A percentile compares a stretch with the other conserved stretches of the same genome.
These are phyloP conservation scores for Phaethornis superciliosus DNA, from an alignment of 2,113 vertebrate genomes.

Conservation along the genomic window DNA sequence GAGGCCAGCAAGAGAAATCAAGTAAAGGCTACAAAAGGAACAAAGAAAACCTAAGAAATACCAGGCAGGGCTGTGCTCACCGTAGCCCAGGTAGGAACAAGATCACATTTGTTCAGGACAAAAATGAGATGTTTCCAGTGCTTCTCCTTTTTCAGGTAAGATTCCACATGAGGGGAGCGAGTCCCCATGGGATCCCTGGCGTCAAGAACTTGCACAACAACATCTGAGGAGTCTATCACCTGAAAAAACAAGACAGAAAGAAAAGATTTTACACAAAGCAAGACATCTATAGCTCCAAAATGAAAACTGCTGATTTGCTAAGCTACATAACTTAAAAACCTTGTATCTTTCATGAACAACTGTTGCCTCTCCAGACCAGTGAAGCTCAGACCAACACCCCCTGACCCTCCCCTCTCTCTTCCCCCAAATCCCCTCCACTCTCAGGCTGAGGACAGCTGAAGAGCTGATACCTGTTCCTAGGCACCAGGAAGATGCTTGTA, in stretches of 20 bases:
- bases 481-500: background rate
- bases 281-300: background rate
- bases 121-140: constrained; percentile 97
- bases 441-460: background rate
- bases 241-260: constrained; percentile 37
- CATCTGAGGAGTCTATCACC: constrained; percentile 98
- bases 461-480: background rate
- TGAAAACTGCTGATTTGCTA: background rate
- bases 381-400: background rate
- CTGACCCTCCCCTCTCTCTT: background rate
- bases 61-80: constrained; percentile 73
- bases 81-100: constrained; percentile 96
- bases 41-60: background rate
- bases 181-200: constrained; percentile 96
- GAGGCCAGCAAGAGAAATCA: background rate
- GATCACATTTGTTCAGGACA: constrained; percentile 97
- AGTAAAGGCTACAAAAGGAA: background rate
- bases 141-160: constrained; percentile 96
- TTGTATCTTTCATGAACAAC: background rate
- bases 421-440: background rate
- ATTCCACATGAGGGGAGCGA: constrained; percentile 91
- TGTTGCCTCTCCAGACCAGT: background rate
- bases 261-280: background rate
- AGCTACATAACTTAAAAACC: background rate
- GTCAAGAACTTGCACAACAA: constrained; percentile 97